A percentile compares a stretch with the other conserved stretches of the same genome.
Conservation (phyloP, 2,888 invertebrate species). For the Tetheella fluctuosa region DNA sequence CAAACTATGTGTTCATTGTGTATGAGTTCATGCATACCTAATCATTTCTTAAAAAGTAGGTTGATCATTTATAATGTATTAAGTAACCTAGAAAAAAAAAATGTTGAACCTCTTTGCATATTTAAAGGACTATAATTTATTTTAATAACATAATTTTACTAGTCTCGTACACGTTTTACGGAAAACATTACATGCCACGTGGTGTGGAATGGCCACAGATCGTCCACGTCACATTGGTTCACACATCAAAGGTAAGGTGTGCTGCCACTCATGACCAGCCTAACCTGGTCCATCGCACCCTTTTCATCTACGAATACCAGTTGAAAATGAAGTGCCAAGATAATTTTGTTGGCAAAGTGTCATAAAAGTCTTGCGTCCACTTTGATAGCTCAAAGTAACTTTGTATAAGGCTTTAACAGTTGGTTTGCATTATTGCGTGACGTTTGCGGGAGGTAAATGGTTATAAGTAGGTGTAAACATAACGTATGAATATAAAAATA, state of each 20-base stretch:
- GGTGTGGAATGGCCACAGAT: slow-evolving; percentile 20
- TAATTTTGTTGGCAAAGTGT: slow-evolving; percentile 29
- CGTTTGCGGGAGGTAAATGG: slow-evolving; percentile 39
- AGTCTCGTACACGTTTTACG: not conserved
- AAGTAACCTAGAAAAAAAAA: not conserved
- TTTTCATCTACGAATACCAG: slow-evolving; percentile 18
- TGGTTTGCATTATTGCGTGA: slow-evolving; percentile 39
- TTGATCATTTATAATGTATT: slow-evolving; percentile 1
- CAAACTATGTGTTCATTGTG: not conserved
- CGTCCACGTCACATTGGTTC: slow-evolving; percentile 15
- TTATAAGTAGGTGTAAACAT: not conserved
- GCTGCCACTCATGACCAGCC: not conserved
- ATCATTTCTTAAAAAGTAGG: slow-evolving; percentile 23
- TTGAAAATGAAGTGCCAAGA: slow-evolving; percentile 31
- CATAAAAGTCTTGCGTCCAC: slow-evolving; percentile 41
- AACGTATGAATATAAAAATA: no score
- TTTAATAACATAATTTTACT: not conserved
- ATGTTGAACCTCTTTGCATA: not conserved
- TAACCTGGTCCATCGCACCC: slow-evolving; percentile 16
- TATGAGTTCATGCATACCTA: not conserved
- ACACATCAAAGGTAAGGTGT: slow-evolving; percentile 23
- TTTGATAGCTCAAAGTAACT: slow-evolving; percentile 51
- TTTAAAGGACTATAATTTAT: not conserved
- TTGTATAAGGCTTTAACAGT: slow-evolving; percentile 44
- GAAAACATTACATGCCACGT: slow-evolving; percentile 9